Evolutionary conservation across 2,888 invertebrate genomes (phyloP).

Genomic region (Ypsolopha sequella): DNA sequence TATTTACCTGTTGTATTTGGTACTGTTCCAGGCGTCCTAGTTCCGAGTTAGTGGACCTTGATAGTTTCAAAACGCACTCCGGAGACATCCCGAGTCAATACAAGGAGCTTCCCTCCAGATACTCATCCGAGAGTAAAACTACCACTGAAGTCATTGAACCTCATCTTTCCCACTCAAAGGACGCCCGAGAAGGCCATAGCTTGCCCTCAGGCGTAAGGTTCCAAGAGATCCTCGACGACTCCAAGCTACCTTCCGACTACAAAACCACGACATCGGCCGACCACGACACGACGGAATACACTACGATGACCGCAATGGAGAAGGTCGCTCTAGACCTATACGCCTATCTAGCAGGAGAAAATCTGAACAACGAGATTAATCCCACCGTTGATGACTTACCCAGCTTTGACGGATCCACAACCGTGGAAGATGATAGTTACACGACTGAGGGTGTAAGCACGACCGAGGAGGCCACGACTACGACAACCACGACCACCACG

Average conservation of each 20-base stretch:
- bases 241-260: conserved; percentile 51
- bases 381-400: conserved; percentile 36
- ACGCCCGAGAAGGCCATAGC: conserved; percentile 52
- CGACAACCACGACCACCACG: conserved; percentile 60
- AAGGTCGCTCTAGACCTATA: conserved; percentile 87
- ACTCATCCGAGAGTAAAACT: conserved; percentile 58
- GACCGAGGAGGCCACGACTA: conserved; percentile 62
- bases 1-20: too few species aligned
- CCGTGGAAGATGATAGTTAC: conserved; percentile 39
- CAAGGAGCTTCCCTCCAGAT: conserved; percentile 55
- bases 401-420: conserved; percentile 46
- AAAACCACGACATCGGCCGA: conserved; percentile 51
- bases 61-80: conserved; percentile 83
- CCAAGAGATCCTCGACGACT: conserved; percentile 54
- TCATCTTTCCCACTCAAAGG: conserved; percentile 33
- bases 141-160: conserved; percentile 71
- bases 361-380: conserved; percentile 70
- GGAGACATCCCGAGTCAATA: conserved; percentile 68
- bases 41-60: conserved; percentile 84
- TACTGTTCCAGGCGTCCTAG: conserved; percentile 74
- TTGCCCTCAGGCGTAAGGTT: conserved; percentile 43
- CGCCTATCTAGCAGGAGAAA: conserved; percentile 79
- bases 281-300: conserved; percentile 71
- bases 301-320: conserved; percentile 79
- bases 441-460: conserved; percentile 60